Evolutionary conservation across 2,113 vertebrate genomes (phyloP).

Genomic region (Cephalopterus ornatus): DNA sequence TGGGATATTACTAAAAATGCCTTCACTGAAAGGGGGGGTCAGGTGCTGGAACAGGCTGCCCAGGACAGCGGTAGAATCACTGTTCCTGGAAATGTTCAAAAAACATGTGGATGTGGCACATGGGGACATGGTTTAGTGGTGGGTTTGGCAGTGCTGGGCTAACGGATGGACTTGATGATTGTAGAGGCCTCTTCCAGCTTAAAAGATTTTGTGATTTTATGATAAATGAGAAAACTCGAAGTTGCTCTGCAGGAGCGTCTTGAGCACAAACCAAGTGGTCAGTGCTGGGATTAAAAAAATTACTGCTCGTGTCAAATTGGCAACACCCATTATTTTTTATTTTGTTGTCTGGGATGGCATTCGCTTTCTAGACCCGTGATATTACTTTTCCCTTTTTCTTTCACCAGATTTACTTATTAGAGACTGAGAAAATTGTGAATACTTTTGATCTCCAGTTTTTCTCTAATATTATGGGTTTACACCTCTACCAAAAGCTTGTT

Average conservation of each 20-base stretch:
- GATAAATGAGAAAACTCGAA: not conserved
- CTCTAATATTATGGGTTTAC: rapidly evolving
- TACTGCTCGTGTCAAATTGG: not conserved
- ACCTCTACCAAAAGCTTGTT: not conserved
- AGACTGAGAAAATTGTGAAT: not conserved
- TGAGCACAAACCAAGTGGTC: not conserved
- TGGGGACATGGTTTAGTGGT: not conserved
- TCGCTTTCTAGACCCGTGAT: not conserved
- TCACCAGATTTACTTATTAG: not conserved
- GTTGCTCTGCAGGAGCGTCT: not conserved
- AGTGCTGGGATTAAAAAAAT: not conserved
- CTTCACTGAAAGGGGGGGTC: not conserved
- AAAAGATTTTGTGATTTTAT: not conserved
- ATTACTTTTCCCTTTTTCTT: not conserved
- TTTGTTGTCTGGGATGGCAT: rapidly evolving
- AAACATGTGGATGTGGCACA: too few species aligned
- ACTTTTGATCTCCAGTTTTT: not conserved
- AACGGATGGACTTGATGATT: rapidly evolving
- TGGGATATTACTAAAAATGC: not conserved
- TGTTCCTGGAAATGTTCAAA: not conserved
- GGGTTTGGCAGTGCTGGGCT: rapidly evolving
- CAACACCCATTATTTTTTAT: rapidly evolving
- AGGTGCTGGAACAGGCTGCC: not conserved
- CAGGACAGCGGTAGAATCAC: too few species aligned
- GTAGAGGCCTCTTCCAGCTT: not conserved